Percentiles rank a stretch among this genome's conserved stretches.
phyloP scores from a whole-genome alignment of 2,113 vertebrate genomes.

The Rhodinocichla rosea region DNA sequence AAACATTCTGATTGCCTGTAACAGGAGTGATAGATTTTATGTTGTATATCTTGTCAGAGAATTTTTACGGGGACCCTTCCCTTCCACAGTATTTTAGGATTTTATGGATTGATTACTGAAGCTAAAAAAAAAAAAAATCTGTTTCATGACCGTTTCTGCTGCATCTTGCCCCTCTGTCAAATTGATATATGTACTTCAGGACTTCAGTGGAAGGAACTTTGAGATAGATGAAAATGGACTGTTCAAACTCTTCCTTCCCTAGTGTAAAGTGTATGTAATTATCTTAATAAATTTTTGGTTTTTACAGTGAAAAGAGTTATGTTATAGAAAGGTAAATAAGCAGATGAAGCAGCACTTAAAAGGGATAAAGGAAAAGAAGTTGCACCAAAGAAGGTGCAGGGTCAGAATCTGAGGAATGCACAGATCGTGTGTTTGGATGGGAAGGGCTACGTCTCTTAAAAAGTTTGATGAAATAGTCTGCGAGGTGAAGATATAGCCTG shows the following conservation, averaged over 20 bases:
- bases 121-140: neutral
- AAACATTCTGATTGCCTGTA: conserved; percentile 34
- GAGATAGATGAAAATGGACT: neutral
- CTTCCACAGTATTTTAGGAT: neutral
- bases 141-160: neutral
- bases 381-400: neutral
- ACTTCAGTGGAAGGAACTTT: neutral
- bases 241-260: neutral
- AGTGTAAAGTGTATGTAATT: neutral
- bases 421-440: neutral
- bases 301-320: neutral
- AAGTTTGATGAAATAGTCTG: neutral
- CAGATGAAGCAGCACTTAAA: neutral
- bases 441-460: neutral
- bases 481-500: neutral
- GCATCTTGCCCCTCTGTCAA: neutral
- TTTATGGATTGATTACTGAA: conserved; percentile 22
- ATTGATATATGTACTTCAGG: neutral
- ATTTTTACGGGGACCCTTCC: neutral
- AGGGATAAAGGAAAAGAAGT: neutral
- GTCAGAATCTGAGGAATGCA: neutral
- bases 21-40: neutral
- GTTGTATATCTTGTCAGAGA: neutral
- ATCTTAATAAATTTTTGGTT: neutral
- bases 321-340: neutral